Evolutionary conservation across 1,140 invertebrate species (phyloP), one percentile per base, ranked within the genome.

Genomic region (Galleria mellonella): DNA sequence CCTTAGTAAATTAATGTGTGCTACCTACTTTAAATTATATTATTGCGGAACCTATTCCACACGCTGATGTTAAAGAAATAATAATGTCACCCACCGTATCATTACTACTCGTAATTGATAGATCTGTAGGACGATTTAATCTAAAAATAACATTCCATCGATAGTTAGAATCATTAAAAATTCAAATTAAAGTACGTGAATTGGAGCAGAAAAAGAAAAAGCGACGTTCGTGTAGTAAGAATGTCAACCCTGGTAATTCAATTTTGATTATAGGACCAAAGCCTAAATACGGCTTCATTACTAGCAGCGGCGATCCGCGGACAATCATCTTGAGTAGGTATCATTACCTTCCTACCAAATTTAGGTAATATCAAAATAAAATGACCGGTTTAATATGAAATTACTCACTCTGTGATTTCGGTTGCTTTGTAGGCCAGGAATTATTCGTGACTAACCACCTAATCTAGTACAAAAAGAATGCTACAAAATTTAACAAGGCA

Each of bases 241-340:
- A 79, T 83, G 82, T 85, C 82, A 84, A 78, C 72, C 62, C 62
- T 44, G 64, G 72, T 85, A 85, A 85, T 85, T 83, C 71, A 83
- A 82, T 82, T 85, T 85, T 85, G 82, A 85, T 85, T 83, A 83
- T 85, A 85, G 82, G 71, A 82, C 70, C 70, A 83, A 79, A 71
- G 66, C 62, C 59, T 75, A 79, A 85, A 83, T 82, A 83, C 51
- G 63, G 72, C 64, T 79, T 74, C 77, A 85, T 85, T 85, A 85
- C 55, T 17, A 31, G 70, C 69, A 43, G 61, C 76, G 76, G 58
- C 74, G 74, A 77, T 75, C 78, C 78, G 71, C 67, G 44, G 72
- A 82, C 76, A 79, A 85, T 85, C 77, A 67, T 81, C 69, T 66
- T 61, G 63, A 83, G 66, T 79, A 73, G 70, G 56, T 83, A 77